A percentile compares a stretch with the other conserved stretches of the same genome.
Conservation (phyloP, 2,888 invertebrate genomes). For the Leptopilina myrica region DNA sequence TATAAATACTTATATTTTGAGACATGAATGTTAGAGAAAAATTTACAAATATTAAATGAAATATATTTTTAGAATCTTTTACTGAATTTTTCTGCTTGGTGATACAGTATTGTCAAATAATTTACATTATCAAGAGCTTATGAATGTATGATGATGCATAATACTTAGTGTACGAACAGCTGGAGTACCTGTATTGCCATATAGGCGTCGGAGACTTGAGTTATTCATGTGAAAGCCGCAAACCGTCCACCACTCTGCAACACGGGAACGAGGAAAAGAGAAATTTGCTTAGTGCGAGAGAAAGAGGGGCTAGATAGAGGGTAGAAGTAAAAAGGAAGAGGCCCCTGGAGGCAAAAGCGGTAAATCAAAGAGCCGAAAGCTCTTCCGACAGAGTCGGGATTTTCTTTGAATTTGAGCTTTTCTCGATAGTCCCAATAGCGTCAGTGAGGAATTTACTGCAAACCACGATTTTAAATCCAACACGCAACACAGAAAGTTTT, state of each 20-base stretch:
- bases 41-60: too few species aligned
- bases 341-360: constrained; percentile 33
- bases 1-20: too few species aligned
- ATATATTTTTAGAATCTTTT: too few species aligned
- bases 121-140: constrained; percentile 5
- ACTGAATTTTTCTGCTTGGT: too few species aligned
- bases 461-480: constrained; percentile 9
- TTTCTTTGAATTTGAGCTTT: constrained; percentile 41
- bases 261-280: constrained; percentile 16
- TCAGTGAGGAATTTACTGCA: constrained; percentile 31
- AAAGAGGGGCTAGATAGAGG: neutral
- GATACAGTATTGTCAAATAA: neutral
- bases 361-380: constrained; percentile 40
- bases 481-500: constrained; percentile 2
- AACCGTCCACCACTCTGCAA: constrained; percentile 30
- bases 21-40: too few species aligned
- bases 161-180: constrained; percentile 10
- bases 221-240: constrained; percentile 32
- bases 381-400: constrained; percentile 38
- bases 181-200: constrained; percentile 8
- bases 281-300: constrained; percentile 33
- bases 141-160: constrained; percentile 16
- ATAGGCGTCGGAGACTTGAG: constrained; percentile 20
- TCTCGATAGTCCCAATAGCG: constrained; percentile 36
- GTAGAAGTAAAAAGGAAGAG: constrained; percentile 12